These are phyloP conservation scores for Bombus superbus DNA, from an alignment of 1,140 invertebrate species.

Conservation along the genomic window DNA sequence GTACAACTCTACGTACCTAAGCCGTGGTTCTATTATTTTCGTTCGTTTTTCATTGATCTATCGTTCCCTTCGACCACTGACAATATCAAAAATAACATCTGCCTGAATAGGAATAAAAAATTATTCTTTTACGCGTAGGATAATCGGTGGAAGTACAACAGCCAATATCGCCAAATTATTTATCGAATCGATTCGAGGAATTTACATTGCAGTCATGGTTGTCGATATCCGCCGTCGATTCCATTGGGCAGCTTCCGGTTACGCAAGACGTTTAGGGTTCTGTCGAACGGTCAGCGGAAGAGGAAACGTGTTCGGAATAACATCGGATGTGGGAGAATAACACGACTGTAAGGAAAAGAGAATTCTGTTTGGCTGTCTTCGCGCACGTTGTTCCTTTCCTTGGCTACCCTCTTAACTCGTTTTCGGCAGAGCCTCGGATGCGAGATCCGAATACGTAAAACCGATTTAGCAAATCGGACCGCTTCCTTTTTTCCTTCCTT, in stretches of 20 bases:
- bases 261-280: slow-evolving; percentile 44
- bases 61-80: neutral
- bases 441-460: neutral
- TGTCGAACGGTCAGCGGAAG: slow-evolving; percentile 34
- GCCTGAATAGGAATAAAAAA: too few species aligned
- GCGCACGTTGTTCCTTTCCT: too few species aligned
- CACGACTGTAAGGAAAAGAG: neutral
- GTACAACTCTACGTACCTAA: neutral
- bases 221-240: slow-evolving; percentile 44
- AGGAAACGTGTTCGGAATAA: slow-evolving; percentile 46
- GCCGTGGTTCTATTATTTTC: neutral
- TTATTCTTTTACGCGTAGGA: neutral
- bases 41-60: neutral
- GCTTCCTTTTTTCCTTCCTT: too few species aligned
- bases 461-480: neutral
- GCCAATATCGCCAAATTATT: neutral
- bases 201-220: slow-evolving; percentile 50
- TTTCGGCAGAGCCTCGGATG: neutral
- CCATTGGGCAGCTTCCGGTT: slow-evolving; percentile 38
- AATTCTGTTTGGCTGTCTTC: slow-evolving; percentile 27
- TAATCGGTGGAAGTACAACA: neutral
- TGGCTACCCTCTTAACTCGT: neutral
- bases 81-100: too few species aligned
- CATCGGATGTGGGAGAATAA: neutral
- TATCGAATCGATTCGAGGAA: neutral